A percentile compares a stretch with the other conserved stretches of the same genome.
phyloP scores from a whole-genome alignment of 1,140 invertebrate species.

The Drosophila takahashii region DNA sequence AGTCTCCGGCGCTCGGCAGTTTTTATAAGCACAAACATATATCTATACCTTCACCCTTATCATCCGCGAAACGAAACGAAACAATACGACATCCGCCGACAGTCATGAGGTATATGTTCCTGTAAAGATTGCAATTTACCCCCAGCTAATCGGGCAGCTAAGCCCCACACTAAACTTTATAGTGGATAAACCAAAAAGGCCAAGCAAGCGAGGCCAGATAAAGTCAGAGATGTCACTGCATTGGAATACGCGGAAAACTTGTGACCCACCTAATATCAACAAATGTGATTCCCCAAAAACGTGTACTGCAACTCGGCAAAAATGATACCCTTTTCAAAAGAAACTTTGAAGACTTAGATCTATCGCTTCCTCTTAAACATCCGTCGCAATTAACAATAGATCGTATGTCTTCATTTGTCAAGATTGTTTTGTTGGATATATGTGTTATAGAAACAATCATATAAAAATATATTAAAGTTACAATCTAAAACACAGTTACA shows the following conservation, averaged over 20 bases:
- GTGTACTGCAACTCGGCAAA: not conserved
- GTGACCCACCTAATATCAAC: not conserved
- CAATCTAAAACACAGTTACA: too few relatives aligned
- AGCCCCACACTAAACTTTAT: constrained; percentile 15
- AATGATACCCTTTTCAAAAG: not conserved
- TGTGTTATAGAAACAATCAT: too few relatives aligned
- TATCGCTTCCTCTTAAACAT: too few relatives aligned
- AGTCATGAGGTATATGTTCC: constrained; percentile 21
- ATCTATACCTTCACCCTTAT: constrained; percentile 11
- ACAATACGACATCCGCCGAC: not conserved
- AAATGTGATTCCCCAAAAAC: too few relatives aligned
- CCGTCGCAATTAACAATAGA: too few relatives aligned
- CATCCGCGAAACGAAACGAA: not conserved
- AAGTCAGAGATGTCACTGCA: constrained; percentile 4
- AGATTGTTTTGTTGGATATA: too few relatives aligned
- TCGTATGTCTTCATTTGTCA: too few relatives aligned
- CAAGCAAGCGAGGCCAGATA: constrained; percentile 1
- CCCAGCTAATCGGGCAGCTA: constrained; percentile 20
- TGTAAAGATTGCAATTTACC: constrained; percentile 16
- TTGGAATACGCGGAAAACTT: not conserved
- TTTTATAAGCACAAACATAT: not conserved
- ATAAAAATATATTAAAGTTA: too few relatives aligned
- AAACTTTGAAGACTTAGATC: too few relatives aligned
- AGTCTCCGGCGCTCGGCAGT: constrained; percentile 7
- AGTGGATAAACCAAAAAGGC: constrained; percentile 16